Evolutionary conservation across 2,888 invertebrate species (phyloP).

Genomic region (Psylliodes chrysocephalus): DNA sequence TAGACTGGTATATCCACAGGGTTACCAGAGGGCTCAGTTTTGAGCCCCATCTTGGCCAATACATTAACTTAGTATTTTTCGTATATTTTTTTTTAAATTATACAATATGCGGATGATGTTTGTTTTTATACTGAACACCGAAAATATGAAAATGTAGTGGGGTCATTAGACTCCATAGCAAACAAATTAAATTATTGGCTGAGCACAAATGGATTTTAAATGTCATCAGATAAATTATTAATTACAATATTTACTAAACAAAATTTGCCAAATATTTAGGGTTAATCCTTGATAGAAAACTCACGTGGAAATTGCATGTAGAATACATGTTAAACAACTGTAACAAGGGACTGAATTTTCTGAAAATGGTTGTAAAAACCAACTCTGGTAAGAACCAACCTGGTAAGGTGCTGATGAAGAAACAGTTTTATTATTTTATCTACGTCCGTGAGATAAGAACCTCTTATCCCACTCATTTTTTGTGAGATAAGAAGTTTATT

Average conservation of each 20-base stretch:
- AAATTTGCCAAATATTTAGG: not conserved
- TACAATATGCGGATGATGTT: slow-evolving; percentile 12
- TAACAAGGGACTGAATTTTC: not conserved
- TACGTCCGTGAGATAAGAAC: not conserved
- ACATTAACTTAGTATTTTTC: not conserved
- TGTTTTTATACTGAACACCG: not conserved
- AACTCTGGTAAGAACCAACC: too few species aligned
- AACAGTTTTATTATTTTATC: slow-evolving; percentile 10
- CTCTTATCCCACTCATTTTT: too few species aligned
- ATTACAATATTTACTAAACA: too few species aligned
- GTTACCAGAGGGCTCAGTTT: too few species aligned
- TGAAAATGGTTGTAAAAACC: not conserved
- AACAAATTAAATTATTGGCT: too few species aligned
- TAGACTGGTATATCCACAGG: too few species aligned
- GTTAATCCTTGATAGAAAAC: not conserved
- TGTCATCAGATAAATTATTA: too few species aligned
- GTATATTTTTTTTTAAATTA: not conserved
- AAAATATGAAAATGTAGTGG: too few species aligned
- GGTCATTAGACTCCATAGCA: too few species aligned
- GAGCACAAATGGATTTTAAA: too few species aligned
- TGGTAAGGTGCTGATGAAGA: slow-evolving; percentile 5
- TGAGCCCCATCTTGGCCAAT: slow-evolving; percentile 1
- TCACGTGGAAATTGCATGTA: not conserved
- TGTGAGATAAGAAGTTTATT: too few species aligned
- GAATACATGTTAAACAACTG: not conserved